A percentile compares a stretch with the other conserved stretches of the same genome.
phyloP scores from a whole-genome alignment of 2,888 invertebrate species.

The Drosophila prostipennis region DNA sequence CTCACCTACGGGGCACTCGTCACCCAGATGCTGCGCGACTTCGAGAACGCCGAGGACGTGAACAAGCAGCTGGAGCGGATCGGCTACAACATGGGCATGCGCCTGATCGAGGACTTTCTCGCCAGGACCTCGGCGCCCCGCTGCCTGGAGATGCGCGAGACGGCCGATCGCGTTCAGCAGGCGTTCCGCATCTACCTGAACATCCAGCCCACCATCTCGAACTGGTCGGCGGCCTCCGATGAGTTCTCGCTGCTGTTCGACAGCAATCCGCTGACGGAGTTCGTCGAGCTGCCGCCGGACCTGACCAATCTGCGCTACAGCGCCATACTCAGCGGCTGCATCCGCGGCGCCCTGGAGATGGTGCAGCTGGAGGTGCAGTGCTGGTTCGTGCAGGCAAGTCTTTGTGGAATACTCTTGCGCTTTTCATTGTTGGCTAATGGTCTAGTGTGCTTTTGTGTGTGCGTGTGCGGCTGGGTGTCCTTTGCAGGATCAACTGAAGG shows the following conservation, averaged over 20 bases:
- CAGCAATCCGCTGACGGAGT: constrained; percentile 97
- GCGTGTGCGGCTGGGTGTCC: constrained; percentile 27
- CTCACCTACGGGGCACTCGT: constrained; percentile 99
- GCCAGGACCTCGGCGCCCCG: constrained; percentile 95
- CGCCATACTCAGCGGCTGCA: constrained; percentile 95
- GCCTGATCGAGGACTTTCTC: constrained; percentile 98
- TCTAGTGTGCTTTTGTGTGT: constrained; percentile 16
- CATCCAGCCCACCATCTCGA: constrained; percentile 95
- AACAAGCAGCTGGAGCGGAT: constrained; percentile 97
- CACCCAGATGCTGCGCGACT: constrained; percentile 97
- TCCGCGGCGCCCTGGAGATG: constrained; percentile 98
- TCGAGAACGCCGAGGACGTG: constrained; percentile 98
- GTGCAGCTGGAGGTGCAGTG: constrained; percentile 98
- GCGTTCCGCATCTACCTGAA: constrained; percentile 93
- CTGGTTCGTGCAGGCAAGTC: constrained; percentile 92
- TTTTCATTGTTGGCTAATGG: constrained; percentile 31
- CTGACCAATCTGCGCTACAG: constrained; percentile 94
- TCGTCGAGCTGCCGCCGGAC: constrained; percentile 97
- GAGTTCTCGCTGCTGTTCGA: constrained; percentile 98
- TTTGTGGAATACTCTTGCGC: constrained; percentile 55
- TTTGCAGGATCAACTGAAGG: constrained; percentile 95
- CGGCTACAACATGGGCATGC: constrained; percentile 99
- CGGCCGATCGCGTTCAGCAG: constrained; percentile 96
- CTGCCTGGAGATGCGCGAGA: constrained; percentile 98
- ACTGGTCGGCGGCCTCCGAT: constrained; percentile 97